Evolutionary conservation across 1,140 invertebrate species (phyloP), one percentile per base, ranked within the genome.

Genomic region (Dendrolimus punctatus): DNA sequence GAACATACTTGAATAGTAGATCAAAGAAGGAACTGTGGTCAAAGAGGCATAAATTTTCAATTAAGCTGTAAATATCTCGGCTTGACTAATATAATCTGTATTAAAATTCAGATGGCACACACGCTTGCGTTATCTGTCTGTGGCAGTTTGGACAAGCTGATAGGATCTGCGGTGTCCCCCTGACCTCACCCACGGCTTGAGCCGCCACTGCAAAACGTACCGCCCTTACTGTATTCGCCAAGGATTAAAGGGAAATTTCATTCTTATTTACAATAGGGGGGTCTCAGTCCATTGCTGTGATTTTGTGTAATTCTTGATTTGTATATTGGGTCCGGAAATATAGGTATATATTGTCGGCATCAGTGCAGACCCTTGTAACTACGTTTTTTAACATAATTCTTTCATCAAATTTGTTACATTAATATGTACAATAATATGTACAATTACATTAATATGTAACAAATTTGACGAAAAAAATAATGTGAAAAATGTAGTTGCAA

Each of bases 41-140:
- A 10, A 49, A 10, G 40, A 39, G 40, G 39, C 37, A 51, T 51
- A 51, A 51, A 9, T 23, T 43, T 51, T 51, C 49, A 51, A 51
- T 51, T 51, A 51, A 46, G 39, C 38, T 8, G 51, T 8, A 8
- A 51, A 9, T 45, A 45, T n/a, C 46, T 38, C 23, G 7, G 23
- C 8, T 37, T 38, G 23, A 23, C 40, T 44, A 64, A 51, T 40
- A 49, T 60, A 57, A 59, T 48, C 60, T 59, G 55, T 68, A 69
- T 77, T 80, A 75, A 73, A 80, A 80, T 82, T 78, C 71, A 60
- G 53, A 6, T 41, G 59, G 57, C 64, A 65, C 67, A 68, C 69
- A 71, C 65, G 53, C 63, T 58, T 41, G 6, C 53, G 64, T 66
- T 77, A 80, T 82, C 76, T 77, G 71, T 72, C 68, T 68, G 65